These are phyloP conservation scores for Rhizoglyphus robini DNA, from an alignment of 1,140 invertebrate species.

Conservation along the genomic window DNA sequence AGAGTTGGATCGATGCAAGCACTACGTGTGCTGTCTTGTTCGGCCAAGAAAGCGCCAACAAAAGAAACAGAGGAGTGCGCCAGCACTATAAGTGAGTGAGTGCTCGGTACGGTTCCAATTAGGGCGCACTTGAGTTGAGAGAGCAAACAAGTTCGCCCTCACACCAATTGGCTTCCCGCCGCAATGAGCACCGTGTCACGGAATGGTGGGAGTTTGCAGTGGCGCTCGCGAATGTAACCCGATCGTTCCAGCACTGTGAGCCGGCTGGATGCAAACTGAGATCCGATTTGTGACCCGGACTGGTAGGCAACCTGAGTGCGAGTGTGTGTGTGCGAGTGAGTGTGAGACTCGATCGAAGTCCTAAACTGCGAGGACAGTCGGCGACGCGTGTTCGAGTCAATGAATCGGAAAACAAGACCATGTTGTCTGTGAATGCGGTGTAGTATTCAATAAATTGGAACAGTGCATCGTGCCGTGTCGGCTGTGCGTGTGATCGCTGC, in stretches of 20 bases:
- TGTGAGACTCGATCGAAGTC: neutral
- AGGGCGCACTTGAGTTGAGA: neutral
- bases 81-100: neutral
- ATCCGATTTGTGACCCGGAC: neutral
- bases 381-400: neutral
- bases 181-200: neutral
- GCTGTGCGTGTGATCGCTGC: neutral
- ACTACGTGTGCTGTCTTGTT: no score
- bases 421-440: neutral
- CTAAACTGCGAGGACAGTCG: no score
- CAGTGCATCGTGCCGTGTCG: neutral
- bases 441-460: constrained; percentile 2
- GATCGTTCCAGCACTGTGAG: neutral
- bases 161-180: neutral
- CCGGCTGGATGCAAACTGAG: neutral
- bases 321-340: neutral
- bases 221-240: neutral
- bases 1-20: no score
- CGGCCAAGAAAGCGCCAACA: no score
- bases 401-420: constrained; percentile 7
- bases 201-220: neutral
- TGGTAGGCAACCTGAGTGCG: neutral
- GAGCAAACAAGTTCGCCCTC: neutral
- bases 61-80: neutral
- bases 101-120: neutral